Percentiles rank a stretch among this genome's conserved stretches.
Conservation (phyloP, 2,797 vertebrate genomes). For the Chanos chanos region DNA sequence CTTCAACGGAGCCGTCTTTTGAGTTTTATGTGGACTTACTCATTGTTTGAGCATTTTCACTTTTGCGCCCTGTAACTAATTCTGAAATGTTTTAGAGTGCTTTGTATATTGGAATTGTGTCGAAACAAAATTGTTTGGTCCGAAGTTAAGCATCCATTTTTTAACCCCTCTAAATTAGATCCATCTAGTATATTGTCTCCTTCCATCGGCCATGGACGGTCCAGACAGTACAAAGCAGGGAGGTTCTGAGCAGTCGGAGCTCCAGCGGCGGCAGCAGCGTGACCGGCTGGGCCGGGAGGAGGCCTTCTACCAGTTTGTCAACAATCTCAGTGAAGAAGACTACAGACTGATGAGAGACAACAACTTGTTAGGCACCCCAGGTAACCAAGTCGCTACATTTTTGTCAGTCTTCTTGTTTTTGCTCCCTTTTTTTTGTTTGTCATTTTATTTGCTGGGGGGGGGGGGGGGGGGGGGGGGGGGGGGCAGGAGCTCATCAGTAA, state of each 20-base stretch:
- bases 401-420: background rate
- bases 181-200: conserved; percentile 25
- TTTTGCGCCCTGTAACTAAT: no score
- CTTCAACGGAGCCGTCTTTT: no score
- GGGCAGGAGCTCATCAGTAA: no score
- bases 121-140: no score
- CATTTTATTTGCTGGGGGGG: no score
- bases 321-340: conserved; percentile 97
- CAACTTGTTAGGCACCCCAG: conserved; percentile 95
- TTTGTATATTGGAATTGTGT: no score
- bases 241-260: conserved; percentile 85
- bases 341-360: conserved; percentile 99
- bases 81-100: no score
- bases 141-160: no score
- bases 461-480: no score
- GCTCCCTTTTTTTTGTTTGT: background rate
- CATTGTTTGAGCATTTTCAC: no score
- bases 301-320: conserved; percentile 98
- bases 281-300: conserved; percentile 93
- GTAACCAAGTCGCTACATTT: conserved; percentile 64
- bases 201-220: conserved; percentile 78
- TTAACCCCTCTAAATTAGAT: no score
- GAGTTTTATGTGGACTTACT: no score
- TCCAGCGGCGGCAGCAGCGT: conserved; percentile 88
- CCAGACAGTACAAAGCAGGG: conserved; percentile 89